These are phyloP conservation scores for Cacatua alba DNA, from an alignment of 2,113 vertebrate genomes.

Conservation along the genomic window DNA sequence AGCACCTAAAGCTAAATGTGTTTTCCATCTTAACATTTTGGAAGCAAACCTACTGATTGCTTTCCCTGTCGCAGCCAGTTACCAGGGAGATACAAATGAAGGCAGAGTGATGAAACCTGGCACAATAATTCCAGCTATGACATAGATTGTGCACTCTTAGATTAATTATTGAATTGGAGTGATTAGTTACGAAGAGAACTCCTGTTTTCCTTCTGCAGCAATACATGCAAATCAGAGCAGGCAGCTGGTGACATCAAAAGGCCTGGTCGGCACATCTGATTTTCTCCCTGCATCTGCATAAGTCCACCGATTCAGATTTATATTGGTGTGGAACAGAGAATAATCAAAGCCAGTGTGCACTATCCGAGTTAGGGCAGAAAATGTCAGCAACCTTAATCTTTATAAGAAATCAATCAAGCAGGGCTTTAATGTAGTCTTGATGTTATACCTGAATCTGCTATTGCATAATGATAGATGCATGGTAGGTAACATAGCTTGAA, in stretches of 20 bases:
- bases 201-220: conserved; percentile 45
- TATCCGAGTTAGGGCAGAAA: neutral
- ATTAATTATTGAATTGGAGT: conserved; percentile 50
- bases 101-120: conserved; percentile 26
- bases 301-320: neutral
- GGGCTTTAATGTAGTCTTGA: neutral
- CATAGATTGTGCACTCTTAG: neutral
- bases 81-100: neutral
- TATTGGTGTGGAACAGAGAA: neutral
- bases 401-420: neutral
- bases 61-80: neutral
- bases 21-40: conserved; percentile 1
- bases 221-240: conserved; percentile 2
- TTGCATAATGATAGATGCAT: neutral
- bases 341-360: neutral
- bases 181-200: conserved; percentile 23
- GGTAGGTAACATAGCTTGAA: neutral
- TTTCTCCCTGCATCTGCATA: neutral
- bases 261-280: neutral
- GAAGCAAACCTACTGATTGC: neutral
- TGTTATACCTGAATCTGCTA: neutral
- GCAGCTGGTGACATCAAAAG: conserved; percentile 52
- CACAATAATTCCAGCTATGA: conserved; percentile 27
- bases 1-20: neutral
- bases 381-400: conserved; percentile 21